Percentiles rank a stretch among this genome's conserved stretches.
Conservation (phyloP, 2,797 vertebrate species). For the Peromyscus attwateri region DNA sequence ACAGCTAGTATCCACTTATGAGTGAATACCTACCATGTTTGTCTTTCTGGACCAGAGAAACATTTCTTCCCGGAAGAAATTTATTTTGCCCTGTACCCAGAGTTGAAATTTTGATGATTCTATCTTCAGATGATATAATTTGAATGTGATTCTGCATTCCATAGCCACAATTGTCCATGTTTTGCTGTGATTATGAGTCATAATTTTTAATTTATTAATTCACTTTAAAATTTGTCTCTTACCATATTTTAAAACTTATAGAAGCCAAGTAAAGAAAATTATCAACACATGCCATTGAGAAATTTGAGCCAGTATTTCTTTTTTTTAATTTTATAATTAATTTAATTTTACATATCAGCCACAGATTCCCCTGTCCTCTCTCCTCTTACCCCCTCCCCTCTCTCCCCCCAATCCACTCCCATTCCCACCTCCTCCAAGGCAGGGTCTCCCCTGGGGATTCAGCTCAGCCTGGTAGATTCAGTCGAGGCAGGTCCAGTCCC, state of each 20-base stretch:
- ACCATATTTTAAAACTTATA: background rate
- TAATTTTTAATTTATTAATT: background rate
- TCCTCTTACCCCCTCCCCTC: too few species aligned
- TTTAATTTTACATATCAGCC: too few species aligned
- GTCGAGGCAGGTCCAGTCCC: too few species aligned
- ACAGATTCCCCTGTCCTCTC: too few species aligned
- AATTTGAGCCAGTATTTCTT: constrained; percentile 3
- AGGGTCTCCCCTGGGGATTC: too few species aligned
- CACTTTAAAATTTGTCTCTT: constrained; percentile 14
- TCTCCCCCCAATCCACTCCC: too few species aligned
- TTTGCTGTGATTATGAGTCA: background rate
- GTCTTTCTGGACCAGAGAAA: background rate
- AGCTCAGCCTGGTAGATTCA: too few species aligned
- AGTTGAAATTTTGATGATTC: background rate
- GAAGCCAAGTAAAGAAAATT: background rate
- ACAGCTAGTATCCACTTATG: background rate
- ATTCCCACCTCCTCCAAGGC: too few species aligned
- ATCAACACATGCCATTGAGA: background rate
- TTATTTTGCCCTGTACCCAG: background rate
- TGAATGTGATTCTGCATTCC: background rate
- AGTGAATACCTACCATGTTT: background rate
- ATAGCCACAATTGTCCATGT: background rate
- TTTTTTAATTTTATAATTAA: too few species aligned
- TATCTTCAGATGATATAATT: background rate
- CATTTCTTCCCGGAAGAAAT: background rate